Evolutionary conservation across 1,140 invertebrate genomes (phyloP).

Genomic region (Metaphire vulgaris): DNA sequence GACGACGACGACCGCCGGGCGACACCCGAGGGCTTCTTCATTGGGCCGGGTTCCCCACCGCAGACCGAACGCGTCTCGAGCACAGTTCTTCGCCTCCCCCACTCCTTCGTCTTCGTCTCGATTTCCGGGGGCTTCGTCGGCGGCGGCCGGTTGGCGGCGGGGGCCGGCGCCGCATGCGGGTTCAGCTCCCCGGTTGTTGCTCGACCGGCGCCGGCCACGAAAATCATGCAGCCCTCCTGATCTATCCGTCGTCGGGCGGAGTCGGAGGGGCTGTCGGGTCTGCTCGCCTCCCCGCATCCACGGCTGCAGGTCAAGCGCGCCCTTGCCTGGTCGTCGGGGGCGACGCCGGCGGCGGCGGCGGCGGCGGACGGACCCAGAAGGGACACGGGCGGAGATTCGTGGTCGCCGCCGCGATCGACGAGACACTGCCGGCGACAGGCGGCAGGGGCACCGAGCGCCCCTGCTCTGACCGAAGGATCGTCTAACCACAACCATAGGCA

Average conservation of each 20-base stretch:
- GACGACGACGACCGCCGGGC: too few species aligned
- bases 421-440: not conserved
- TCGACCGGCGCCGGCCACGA: conserved; percentile 1
- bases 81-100: too few species aligned
- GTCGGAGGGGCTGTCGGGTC: not conserved
- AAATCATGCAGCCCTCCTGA: conserved; percentile 15
- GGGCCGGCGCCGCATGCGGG: too few species aligned
- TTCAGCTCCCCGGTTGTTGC: not conserved
- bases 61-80: too few species aligned
- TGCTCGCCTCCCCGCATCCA: not conserved
- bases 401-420: not conserved
- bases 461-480: not conserved
- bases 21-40: too few species aligned
- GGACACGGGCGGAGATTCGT: not conserved
- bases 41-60: too few species aligned
- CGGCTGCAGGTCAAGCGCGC: not conserved
- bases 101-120: too few species aligned
- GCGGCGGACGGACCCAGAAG: not conserved
- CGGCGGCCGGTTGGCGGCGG: too few species aligned
- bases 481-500: too few species aligned
- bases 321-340: not conserved
- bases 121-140: too few species aligned
- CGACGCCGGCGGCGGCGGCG: too few species aligned
- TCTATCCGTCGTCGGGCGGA: not conserved
- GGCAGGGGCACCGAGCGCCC: not conserved